A percentile compares a stretch with the other conserved stretches of the same genome.
phyloP scores from a whole-genome alignment of 2,888 invertebrate genomes.

The Aricia artaxerxes region DNA sequence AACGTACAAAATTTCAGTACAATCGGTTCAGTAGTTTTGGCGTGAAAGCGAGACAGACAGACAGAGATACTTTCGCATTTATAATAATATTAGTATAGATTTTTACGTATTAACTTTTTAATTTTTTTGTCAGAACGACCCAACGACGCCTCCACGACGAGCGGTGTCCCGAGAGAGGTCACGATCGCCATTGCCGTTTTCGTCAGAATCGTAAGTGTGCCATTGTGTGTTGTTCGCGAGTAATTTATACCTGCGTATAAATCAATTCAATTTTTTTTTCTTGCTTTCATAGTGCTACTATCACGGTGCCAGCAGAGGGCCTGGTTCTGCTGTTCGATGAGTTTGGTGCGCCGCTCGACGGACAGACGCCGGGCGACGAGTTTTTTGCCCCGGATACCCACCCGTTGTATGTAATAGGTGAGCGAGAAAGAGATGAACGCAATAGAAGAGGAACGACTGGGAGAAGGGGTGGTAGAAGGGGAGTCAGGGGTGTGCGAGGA shows the following conservation, averaged over 20 bases:
- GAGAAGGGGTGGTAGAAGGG: constrained; percentile 25
- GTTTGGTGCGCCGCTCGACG: background rate
- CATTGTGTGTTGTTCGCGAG: background rate
- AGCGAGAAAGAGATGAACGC: constrained; percentile 20
- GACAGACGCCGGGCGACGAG: background rate
- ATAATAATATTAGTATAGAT: background rate
- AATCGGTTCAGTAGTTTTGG: no score
- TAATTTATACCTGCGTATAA: background rate
- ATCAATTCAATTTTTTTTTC: background rate
- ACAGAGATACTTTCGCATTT: no score
- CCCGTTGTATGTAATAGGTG: constrained; percentile 8
- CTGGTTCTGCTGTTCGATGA: background rate
- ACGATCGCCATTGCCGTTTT: constrained; percentile 4
- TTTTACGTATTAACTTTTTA: background rate
- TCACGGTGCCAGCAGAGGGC: background rate
- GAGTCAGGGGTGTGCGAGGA: background rate
- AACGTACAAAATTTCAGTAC: no score
- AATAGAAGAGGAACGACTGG: constrained; percentile 15
- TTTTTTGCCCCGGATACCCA: constrained; percentile 18
- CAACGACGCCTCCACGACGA: background rate
- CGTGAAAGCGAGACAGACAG: no score
- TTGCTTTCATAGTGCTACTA: background rate
- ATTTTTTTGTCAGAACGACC: background rate
- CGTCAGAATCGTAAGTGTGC: no score
- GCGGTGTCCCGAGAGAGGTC: constrained; percentile 32